Evolutionary conservation across 2,888 invertebrate genomes (phyloP).

Genomic region (Andrena praecox): DNA sequence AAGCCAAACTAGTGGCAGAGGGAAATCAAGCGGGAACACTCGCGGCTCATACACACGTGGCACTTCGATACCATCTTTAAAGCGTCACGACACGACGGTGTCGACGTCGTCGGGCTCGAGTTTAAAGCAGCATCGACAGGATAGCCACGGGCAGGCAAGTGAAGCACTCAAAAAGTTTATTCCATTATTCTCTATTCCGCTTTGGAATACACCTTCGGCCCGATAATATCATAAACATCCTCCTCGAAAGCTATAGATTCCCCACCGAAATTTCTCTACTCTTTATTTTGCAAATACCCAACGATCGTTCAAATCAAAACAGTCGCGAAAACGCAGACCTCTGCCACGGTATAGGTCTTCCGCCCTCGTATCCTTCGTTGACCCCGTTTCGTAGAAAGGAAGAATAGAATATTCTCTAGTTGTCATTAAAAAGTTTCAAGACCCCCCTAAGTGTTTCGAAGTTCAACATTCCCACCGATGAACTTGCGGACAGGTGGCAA

Average conservation of each 20-base stretch:
- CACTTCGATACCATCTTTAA: slow-evolving; percentile 78
- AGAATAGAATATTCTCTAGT: neutral
- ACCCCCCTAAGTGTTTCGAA: neutral
- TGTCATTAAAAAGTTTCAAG: slow-evolving; percentile 18
- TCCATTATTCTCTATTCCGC: slow-evolving; percentile 5
- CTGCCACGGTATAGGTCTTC: neutral
- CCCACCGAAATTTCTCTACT: neutral
- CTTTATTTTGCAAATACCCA: neutral
- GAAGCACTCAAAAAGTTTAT: neutral
- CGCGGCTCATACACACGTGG: slow-evolving; percentile 77
- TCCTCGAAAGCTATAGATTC: neutral
- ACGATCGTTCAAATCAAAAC: neutral
- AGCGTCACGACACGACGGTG: slow-evolving; percentile 76
- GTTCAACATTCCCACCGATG: slow-evolving; percentile 13
- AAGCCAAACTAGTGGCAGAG: slow-evolving; percentile 78
- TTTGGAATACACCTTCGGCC: neutral
- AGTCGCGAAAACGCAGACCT: neutral
- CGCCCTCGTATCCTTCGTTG: neutral
- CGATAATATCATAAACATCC: slow-evolving; percentile 8
- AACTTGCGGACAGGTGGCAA: slow-evolving; percentile 58
- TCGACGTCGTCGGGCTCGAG: slow-evolving; percentile 71
- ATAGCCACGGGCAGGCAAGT: slow-evolving; percentile 76
- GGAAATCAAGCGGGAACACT: slow-evolving; percentile 66
- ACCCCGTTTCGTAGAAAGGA: neutral
- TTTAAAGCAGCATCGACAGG: slow-evolving; percentile 74